Evolutionary conservation across 92 coral and sea anemone species (phyloP).

Genomic region (Phenganax marumi): DNA sequence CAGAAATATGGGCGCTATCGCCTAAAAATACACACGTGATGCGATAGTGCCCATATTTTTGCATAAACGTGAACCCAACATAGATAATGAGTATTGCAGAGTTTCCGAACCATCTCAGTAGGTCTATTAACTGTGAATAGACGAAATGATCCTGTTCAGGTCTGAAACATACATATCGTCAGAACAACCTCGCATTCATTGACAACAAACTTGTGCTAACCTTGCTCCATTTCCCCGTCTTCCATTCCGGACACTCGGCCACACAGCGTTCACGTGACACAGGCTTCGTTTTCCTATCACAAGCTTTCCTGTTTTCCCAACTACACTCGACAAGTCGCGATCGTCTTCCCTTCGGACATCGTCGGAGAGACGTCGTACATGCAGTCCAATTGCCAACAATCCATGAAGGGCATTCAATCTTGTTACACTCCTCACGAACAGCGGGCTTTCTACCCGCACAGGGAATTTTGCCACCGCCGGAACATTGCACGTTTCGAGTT

Average conservation of each 20-base stretch:
- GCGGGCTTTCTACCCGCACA: not conserved
- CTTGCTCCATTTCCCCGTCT: slow-evolving; percentile 33
- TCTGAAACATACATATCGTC: not conserved
- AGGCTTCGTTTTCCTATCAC: not conserved
- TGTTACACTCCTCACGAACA: not conserved
- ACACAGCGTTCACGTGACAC: slow-evolving; percentile 6
- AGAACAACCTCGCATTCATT: not conserved
- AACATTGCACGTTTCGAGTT: not conserved
- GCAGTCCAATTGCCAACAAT: slow-evolving; percentile 3
- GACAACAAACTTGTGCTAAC: not conserved
- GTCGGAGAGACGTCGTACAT: not conserved
- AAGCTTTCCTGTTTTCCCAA: slow-evolving; percentile 12
- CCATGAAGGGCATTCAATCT: not conserved
- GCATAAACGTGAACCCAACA: too few relatives aligned
- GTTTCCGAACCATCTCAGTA: too few relatives aligned
- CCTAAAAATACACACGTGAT: too few relatives aligned
- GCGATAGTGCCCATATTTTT: too few relatives aligned
- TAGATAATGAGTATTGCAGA: too few relatives aligned
- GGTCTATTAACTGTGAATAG: not conserved
- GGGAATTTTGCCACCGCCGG: not conserved
- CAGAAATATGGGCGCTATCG: too few relatives aligned
- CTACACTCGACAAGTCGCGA: slow-evolving; percentile 12
- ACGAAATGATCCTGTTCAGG: not conserved
- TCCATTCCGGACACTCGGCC: slow-evolving; percentile 30
- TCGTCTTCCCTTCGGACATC: slow-evolving; percentile 5